A percentile compares a stretch with the other conserved stretches of the same genome.
Evolutionary conservation across 2,113 vertebrate genomes (phyloP).

Genomic region (Clupea harengus): DNA sequence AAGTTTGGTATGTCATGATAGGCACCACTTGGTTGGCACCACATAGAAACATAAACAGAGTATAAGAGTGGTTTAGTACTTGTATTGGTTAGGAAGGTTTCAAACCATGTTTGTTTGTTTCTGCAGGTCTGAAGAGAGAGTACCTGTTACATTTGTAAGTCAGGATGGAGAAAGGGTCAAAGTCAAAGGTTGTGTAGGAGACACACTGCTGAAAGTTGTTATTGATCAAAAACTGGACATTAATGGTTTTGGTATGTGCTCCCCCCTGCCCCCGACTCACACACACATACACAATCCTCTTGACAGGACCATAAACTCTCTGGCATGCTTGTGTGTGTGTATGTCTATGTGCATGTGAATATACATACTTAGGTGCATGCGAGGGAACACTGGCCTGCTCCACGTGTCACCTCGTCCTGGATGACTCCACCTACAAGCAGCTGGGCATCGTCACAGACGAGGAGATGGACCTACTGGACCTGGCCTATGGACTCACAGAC

Average conservation of each 20-base stretch:
- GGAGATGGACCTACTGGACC: conserved; percentile 85
- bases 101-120: not conserved
- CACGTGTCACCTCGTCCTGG: conserved; percentile 85
- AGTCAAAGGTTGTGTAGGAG: conserved; percentile 24
- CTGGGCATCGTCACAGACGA: conserved; percentile 78
- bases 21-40: no score
- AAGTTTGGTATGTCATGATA: no score
- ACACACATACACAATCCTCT: not conserved
- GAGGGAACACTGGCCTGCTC: conserved; percentile 84
- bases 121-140: conserved; percentile 32
- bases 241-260: conserved; percentile 41
- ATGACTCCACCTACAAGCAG: conserved; percentile 77
- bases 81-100: not conserved
- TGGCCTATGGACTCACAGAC: conserved; percentile 81
- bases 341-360: not conserved
- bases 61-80: not conserved
- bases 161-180: conserved; percentile 34
- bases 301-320: no score
- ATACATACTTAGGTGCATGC: conserved; percentile 73
- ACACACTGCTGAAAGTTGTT: conserved; percentile 37
- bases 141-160: conserved; percentile 32
- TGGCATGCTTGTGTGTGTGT: not conserved
- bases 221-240: conserved; percentile 35
- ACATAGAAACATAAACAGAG: no score
- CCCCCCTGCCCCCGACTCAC: no score